A percentile compares a stretch with the other conserved stretches of the same genome.
Conservation (phyloP, 2,888 invertebrate genomes). For the Troides oblongomaculatus region DNA sequence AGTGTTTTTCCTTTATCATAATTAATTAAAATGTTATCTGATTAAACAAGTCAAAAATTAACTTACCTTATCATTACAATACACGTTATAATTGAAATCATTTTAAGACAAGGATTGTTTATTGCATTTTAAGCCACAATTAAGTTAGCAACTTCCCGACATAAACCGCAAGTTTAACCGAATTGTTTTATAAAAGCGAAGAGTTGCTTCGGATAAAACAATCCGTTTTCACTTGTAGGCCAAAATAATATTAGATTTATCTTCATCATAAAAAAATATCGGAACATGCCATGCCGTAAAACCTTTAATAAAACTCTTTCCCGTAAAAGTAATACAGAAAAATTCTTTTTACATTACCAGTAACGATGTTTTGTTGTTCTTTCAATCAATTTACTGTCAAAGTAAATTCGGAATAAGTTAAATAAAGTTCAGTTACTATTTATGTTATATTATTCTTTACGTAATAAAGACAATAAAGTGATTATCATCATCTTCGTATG, state of each 20-base stretch:
- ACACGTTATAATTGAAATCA: too few species aligned
- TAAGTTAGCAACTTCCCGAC: too few species aligned
- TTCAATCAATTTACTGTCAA: neutral
- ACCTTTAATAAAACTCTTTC: conserved; percentile 6
- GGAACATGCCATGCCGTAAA: conserved; percentile 1
- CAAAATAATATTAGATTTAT: neutral
- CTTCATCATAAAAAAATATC: conserved; percentile 4
- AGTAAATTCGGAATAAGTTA: neutral
- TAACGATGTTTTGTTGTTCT: neutral
- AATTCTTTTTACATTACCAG: neutral
- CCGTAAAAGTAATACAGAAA: neutral
- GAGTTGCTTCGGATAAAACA: neutral
- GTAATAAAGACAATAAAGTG: too few species aligned
- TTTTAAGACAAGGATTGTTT: too few species aligned
- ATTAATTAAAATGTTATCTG: too few species aligned
- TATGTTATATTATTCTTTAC: neutral
- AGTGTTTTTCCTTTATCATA: too few species aligned
- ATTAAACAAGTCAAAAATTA: too few species aligned
- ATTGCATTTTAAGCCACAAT: too few species aligned
- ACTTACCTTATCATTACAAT: too few species aligned
- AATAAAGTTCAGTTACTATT: neutral
- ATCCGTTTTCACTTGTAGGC: neutral
- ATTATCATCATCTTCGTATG: too few species aligned
- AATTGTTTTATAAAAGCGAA: too few species aligned
- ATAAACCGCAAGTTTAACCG: too few species aligned